These are phyloP conservation scores for Taxidea taxus DNA, from an alignment of 2,113 vertebrate species.

Conservation along the genomic window DNA sequence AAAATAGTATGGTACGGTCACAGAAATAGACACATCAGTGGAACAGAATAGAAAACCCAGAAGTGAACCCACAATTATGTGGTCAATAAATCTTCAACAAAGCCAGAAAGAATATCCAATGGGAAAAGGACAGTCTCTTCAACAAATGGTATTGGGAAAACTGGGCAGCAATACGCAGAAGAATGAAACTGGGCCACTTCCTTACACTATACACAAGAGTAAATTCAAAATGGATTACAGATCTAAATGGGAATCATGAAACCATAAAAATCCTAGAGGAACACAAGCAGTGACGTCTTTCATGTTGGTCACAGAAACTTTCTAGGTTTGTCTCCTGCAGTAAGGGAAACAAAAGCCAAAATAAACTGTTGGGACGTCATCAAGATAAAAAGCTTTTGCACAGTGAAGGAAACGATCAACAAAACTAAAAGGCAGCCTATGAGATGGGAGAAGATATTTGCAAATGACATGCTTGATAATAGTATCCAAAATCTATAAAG, in stretches of 20 bases:
- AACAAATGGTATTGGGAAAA: not conserved
- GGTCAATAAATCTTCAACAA: not conserved
- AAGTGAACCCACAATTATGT: not conserved
- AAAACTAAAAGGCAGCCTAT: not conserved
- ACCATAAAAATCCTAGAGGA: not conserved
- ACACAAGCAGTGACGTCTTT: not conserved
- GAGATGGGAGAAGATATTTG: not conserved
- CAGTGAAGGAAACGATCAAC: not conserved
- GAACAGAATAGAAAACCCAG: not conserved
- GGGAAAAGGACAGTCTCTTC: not conserved
- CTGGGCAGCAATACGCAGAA: not conserved
- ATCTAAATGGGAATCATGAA: not conserved
- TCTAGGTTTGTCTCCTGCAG: not conserved
- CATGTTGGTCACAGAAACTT: not conserved
- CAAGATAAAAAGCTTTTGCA: not conserved
- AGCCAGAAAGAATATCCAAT: not conserved
- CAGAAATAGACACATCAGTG: not conserved
- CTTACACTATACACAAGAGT: not conserved
- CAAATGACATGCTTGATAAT: not conserved
- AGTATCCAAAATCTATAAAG: not conserved
- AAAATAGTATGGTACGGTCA: not conserved
- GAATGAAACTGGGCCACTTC: not conserved
- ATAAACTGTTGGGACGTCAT: not conserved
- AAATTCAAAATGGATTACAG: not conserved
- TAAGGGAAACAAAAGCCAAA: not conserved